Evolutionary conservation across 2,797 vertebrate species (phyloP).

Genomic region (Myotis vivesi): DNA sequence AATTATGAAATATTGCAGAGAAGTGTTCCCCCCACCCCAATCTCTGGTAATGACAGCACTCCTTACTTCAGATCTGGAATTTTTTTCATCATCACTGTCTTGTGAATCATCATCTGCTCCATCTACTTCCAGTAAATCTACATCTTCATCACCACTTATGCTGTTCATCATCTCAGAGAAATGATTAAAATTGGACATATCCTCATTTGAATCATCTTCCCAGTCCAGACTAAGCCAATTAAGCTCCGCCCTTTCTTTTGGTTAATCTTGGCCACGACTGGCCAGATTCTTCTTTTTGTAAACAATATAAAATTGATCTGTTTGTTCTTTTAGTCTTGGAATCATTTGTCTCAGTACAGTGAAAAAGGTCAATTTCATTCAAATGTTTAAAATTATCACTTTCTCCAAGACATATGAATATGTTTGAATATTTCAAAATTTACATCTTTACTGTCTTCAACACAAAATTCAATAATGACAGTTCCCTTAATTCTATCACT

Average conservation of each 20-base stretch:
- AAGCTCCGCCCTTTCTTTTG: slow-evolving; percentile 95
- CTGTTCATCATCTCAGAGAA: slow-evolving; percentile 99
- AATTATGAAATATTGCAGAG: slow-evolving; percentile 87
- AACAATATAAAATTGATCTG: slow-evolving; percentile 95
- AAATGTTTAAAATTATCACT: slow-evolving; percentile 85
- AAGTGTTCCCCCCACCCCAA: slow-evolving; percentile 84
- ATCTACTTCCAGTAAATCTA: slow-evolving; percentile 94
- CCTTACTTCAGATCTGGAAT: slow-evolving; percentile 96
- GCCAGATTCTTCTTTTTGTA: slow-evolving; percentile 96
- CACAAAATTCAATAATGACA: slow-evolving; percentile 94
- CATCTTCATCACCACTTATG: slow-evolving; percentile 96
- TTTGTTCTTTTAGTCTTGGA: slow-evolving; percentile 98
- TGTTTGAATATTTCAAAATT: slow-evolving; percentile 95
- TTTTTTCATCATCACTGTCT: slow-evolving; percentile 99
- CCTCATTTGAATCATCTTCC: slow-evolving; percentile 98
- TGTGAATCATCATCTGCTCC: slow-evolving; percentile 95
- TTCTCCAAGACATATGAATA: slow-evolving; percentile 82
- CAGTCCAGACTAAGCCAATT: slow-evolving; percentile 98
- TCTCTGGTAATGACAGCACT: slow-evolving; percentile 79
- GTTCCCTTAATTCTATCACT: slow-evolving; percentile 97
- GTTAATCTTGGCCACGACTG: slow-evolving; percentile 96
- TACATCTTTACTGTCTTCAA: slow-evolving; percentile 94
- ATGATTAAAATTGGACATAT: slow-evolving; percentile 94
- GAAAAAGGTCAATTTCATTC: slow-evolving; percentile 96
- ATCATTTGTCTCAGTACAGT: slow-evolving; percentile 85